Base-by-base conservation (phyloP, 2,888 invertebrate genomes). In the Drosophila putrida region DNA sequence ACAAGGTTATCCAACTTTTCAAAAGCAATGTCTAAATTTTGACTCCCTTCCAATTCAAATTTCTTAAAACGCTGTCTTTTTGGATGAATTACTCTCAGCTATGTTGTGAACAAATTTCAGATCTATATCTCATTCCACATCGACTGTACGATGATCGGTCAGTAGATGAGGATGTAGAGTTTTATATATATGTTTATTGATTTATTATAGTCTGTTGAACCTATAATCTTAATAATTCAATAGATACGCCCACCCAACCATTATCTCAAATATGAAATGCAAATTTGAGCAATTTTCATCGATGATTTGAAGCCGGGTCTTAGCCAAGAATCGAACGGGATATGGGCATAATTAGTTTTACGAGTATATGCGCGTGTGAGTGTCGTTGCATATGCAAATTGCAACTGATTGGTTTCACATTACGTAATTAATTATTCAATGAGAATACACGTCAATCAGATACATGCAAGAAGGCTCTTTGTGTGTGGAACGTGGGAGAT, bases 371-470 rank as follows among this genome's bases (percentile, higher is more conserved):
- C 49, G 55, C 41, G 70, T 66, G 72, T 71, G 70, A 71, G 66
- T 27, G 72, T 84, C 75, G 77, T 85, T 88, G 71, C 69, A 75
- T 82, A 87, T 87, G 87, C 87, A 88, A 87, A 87, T 87, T 87
- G 72, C 72, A 75, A 73, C 72, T 73, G 81, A 87, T 88, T 85
- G 77, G 79, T 82, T 84, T 88, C 89, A 71, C 76, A 85, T 87
- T 88, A 81, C 82, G 71, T 82, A 86, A 84, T 87, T 87, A 87
- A 87, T 87, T 81, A 87, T 87, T 82, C 82, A 87, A 78, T 76
- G 77, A 75, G 67, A 87, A 81, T 84, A 77, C 82, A 74, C 82
- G 89, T 84, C 88, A 87, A 82, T 87, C 89, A 87, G 55, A 62
- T 64, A 71, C 72, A 75, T 68, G 69, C 59, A 78, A 63, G 63